Percentiles rank a stretch among this genome's conserved stretches.
Conservation (phyloP, 2,888 invertebrate genomes). For the Endotricha flammealis region DNA sequence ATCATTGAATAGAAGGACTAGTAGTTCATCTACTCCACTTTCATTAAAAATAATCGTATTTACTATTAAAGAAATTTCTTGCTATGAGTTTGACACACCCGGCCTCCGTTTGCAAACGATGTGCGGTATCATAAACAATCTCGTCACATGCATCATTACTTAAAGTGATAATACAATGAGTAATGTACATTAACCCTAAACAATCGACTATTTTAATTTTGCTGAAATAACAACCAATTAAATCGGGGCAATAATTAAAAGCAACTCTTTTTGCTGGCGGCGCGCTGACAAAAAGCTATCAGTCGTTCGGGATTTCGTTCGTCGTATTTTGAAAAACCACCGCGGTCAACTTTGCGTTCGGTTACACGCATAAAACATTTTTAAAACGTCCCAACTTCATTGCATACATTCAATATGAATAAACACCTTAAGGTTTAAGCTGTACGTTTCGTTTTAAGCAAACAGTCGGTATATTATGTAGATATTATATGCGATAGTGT, state of each 20-base stretch:
- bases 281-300: slow-evolving; percentile 58
- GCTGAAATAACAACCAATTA: slow-evolving; percentile 56
- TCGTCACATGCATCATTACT: no score
- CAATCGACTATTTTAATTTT: no score
- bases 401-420: slow-evolving; percentile 4
- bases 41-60: no score
- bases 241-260: slow-evolving; percentile 61
- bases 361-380: slow-evolving; percentile 21
- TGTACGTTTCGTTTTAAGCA: slow-evolving; percentile 14
- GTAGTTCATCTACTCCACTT: no score
- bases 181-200: no score
- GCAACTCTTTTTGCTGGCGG: slow-evolving; percentile 48
- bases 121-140: no score
- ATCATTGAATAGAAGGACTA: no score
- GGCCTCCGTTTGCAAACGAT: no score
- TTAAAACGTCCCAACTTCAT: slow-evolving; percentile 12
- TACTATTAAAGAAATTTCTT: no score
- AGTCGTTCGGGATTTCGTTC: slow-evolving; percentile 61
- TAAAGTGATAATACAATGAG: no score
- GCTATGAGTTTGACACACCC: no score
- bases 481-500: slow-evolving; percentile 20
- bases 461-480: slow-evolving; percentile 2
- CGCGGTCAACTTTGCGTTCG: slow-evolving; percentile 36
- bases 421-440: slow-evolving; percentile 6
- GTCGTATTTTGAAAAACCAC: slow-evolving; percentile 74